Evolutionary conservation across 2,113 vertebrate species (phyloP).

Genomic region (Marmota monax): DNA sequence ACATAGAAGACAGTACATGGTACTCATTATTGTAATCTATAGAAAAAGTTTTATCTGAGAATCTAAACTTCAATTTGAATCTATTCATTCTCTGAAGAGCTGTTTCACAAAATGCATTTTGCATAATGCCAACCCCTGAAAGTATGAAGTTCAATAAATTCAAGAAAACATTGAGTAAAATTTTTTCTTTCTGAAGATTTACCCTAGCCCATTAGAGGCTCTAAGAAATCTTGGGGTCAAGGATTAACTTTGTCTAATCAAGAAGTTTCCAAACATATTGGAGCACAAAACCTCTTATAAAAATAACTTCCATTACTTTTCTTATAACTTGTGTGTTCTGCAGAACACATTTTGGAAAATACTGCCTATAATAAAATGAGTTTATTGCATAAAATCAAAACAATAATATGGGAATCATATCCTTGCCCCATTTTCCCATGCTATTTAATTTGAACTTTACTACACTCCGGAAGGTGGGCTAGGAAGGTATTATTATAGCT

Average conservation of each 20-base stretch:
- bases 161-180: background rate
- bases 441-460: background rate
- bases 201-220: background rate
- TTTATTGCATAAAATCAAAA: slow-evolving; percentile 36
- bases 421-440: background rate
- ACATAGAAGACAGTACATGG: background rate
- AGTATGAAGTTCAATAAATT: background rate
- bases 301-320: background rate
- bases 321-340: background rate
- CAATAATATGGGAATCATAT: background rate
- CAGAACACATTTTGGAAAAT: slow-evolving; percentile 20
- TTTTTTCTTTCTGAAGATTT: slow-evolving; percentile 3
- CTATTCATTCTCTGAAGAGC: background rate
- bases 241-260: background rate
- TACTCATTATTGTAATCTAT: background rate
- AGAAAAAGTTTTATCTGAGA: background rate
- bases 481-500: background rate
- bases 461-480: background rate
- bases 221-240: background rate
- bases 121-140: background rate
- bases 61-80: background rate
- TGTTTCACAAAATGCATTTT: background rate
- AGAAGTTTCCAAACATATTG: slow-evolving; percentile 30
- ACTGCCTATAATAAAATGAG: background rate
- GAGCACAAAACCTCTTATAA: background rate